Base-by-base conservation (phyloP, 2,888 invertebrate genomes). In the Cosmopolites sordidus region DNA sequence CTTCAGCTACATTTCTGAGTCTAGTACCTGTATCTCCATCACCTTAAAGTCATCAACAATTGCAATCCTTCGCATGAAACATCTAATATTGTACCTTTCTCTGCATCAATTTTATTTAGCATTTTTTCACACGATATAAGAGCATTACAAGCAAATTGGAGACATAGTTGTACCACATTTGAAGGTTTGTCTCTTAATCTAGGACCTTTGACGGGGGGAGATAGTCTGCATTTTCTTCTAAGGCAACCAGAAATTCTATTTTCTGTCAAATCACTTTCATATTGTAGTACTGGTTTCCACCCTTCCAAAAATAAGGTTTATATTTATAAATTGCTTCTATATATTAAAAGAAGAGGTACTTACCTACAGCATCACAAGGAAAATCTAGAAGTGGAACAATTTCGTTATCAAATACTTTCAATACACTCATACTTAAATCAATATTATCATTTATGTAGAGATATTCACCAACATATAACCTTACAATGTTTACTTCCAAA, bases 1-100 rank as follows among this genome's bases (percentile, higher is more conserved):
- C 67, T 45, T 71, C 70, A 6, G 68, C 68, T 1, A 64, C 62
- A 14, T 51, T 51, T 58, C 63, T 69, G 18, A 73, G 56, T 57
- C 70, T 66, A 2, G 68, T 67, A 6, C 92, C 91, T 64, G 87
- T 87, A 70, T 90, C 87, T 0, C 88, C 87, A 64, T 88, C 87
- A 33, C 62, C 62, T 61, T 38, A 18, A 61, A 56, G 43, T 22
- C 9, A 16, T 40, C 6, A 9, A 5, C 14, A 5, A 16, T 40
- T 40, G 17, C 33, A 33, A 33, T 33, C 4, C n/a, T 33, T 3
- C n/a, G 11, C 33, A 33, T 12, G n/a, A 4, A 11, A 33, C 11
- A 12, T 12, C n/a, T n/a, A 33, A 6, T 16, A 16, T 16, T 40
- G 9, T 37, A 64, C 64, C 88, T 59, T 78, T 80, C 33, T 84